A percentile compares a stretch with the other conserved stretches of the same genome.
phyloP scores from a whole-genome alignment of 2,113 vertebrate genomes.

The Isurus oxyrinchus region DNA sequence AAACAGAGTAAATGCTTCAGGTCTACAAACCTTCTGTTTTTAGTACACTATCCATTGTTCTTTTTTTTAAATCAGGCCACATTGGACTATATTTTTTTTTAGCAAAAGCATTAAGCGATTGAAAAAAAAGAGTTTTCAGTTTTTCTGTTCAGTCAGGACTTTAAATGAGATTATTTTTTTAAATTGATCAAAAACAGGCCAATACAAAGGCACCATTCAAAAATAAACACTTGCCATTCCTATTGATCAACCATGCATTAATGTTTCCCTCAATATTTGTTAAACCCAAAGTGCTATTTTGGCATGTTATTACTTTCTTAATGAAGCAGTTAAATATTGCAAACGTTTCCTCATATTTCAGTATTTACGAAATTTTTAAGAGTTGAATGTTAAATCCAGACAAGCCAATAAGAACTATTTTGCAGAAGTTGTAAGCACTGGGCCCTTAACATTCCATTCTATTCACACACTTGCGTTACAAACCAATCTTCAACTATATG shows the following conservation, averaged over 20 bases:
- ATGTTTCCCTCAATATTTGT: background rate
- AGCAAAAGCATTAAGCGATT: background rate
- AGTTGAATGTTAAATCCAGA: background rate
- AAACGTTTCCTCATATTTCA: background rate
- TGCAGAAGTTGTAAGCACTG: background rate
- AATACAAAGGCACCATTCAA: background rate
- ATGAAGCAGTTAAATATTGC: background rate
- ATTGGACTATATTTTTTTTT: background rate
- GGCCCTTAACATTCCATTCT: background rate
- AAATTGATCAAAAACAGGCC: background rate
- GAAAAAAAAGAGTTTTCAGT: background rate
- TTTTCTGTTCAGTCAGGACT: background rate
- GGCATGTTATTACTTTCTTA: background rate
- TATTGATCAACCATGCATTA: background rate
- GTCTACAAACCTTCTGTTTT: background rate
- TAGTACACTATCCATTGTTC: background rate
- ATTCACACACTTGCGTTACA: background rate
- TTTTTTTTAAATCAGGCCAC: background rate
- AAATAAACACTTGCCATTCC: background rate
- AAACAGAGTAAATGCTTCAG: background rate
- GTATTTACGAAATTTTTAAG: background rate
- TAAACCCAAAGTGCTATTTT: background rate
- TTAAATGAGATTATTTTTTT: background rate
- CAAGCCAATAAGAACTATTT: background rate
- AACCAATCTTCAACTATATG: background rate